phyloP scores from a whole-genome alignment of 1,140 invertebrate species.

The Eufriesea mexicana region DNA sequence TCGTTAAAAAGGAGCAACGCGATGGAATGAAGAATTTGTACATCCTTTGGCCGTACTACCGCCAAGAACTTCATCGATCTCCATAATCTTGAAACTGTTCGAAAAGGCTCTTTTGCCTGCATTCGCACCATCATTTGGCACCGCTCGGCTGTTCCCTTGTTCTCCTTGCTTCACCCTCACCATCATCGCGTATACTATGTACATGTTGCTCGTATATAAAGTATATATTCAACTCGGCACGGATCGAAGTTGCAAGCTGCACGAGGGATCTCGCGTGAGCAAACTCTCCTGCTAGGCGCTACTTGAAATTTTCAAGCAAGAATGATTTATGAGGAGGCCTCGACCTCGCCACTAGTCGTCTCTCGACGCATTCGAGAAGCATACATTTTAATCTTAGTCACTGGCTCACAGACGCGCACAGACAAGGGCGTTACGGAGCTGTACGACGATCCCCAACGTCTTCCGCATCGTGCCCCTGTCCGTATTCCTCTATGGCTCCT shows the following conservation, averaged over 20 bases:
- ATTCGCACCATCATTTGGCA: not conserved
- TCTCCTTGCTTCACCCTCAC: not conserved
- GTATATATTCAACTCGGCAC: not conserved
- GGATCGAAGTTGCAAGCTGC: slow-evolving; percentile 24
- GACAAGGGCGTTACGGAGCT: slow-evolving; percentile 37
- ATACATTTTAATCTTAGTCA: slow-evolving; percentile 69
- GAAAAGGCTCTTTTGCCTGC: too few relatives aligned
- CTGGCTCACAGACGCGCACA: not conserved
- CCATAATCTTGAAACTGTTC: too few relatives aligned
- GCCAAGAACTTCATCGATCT: too few relatives aligned
- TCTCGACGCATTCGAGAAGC: slow-evolving; percentile 60
- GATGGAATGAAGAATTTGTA: too few relatives aligned
- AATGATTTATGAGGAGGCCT: slow-evolving; percentile 65
- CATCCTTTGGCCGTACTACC: too few relatives aligned
- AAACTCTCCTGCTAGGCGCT: slow-evolving; percentile 34
- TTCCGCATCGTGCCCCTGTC: slow-evolving; percentile 32
- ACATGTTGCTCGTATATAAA: not conserved
- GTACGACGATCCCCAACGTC: slow-evolving; percentile 28
- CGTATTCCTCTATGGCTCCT: not conserved
- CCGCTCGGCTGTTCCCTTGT: not conserved
- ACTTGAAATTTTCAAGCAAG: slow-evolving; percentile 66
- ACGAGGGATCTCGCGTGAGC: slow-evolving; percentile 19
- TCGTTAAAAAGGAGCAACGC: too few relatives aligned
- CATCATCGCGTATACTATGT: not conserved
- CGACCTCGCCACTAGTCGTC: slow-evolving; percentile 65